Evolutionary conservation across 2,888 invertebrate species (phyloP).

Genomic region (Napeogenes inachia): DNA sequence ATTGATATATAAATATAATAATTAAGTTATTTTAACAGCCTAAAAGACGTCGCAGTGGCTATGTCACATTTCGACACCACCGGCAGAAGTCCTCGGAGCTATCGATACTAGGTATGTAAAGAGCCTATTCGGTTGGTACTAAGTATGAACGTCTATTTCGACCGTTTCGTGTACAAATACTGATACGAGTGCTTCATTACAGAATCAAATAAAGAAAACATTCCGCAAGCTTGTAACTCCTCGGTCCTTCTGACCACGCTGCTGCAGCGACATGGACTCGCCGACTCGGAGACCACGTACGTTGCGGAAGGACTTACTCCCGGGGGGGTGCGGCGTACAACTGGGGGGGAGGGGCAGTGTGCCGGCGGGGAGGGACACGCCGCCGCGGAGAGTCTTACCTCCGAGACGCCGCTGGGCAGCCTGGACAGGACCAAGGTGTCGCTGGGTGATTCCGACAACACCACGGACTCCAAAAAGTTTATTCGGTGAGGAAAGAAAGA

Average conservation of each 20-base stretch:
- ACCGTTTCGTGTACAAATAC: too few relatives aligned
- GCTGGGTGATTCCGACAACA: constrained; percentile 57
- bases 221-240: constrained; percentile 29
- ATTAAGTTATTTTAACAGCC: constrained; percentile 37
- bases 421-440: constrained; percentile 66
- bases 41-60: constrained; percentile 46
- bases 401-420: constrained; percentile 62
- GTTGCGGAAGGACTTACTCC: too few relatives aligned
- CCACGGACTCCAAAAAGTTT: constrained; percentile 55
- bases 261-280: constrained; percentile 52
- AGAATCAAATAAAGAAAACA: constrained; percentile 53
- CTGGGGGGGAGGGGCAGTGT: constrained; percentile 31
- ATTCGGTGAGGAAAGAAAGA: constrained; percentile 44
- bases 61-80: constrained; percentile 40
- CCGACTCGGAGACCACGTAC: constrained; percentile 36
- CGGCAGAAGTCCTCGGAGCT: constrained; percentile 25
- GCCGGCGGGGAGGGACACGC: not conserved
- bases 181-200: constrained; percentile 9
- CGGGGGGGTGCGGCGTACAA: not conserved
- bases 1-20: not conserved
- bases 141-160: too few relatives aligned
- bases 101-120: constrained; percentile 32
- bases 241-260: constrained; percentile 33
- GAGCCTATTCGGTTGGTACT: too few relatives aligned
- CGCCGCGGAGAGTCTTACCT: constrained; percentile 38